These are phyloP conservation scores for Rhadina sibilatrix DNA, from an alignment of 2,113 vertebrate species.

Conservation along the genomic window DNA sequence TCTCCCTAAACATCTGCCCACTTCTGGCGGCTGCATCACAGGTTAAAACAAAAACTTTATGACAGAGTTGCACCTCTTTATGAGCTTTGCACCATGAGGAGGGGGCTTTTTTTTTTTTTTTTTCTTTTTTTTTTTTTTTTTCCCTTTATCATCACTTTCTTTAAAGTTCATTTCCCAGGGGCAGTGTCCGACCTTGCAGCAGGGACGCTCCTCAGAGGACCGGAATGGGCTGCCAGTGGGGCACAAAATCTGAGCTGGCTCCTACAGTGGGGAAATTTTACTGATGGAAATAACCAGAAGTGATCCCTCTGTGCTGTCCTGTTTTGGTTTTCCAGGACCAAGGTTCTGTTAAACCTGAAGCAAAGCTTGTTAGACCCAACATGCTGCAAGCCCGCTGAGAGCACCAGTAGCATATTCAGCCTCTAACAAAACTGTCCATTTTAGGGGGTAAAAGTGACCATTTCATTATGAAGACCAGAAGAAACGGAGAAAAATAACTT, in stretches of 20 bases:
- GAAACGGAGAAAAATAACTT: not conserved
- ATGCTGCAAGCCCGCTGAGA: rapidly evolving
- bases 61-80: not conserved
- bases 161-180: not conserved
- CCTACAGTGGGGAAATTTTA: not conserved
- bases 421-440: not conserved
- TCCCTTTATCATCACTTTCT: not conserved
- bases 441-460: not conserved
- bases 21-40: no score
- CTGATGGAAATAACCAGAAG: not conserved
- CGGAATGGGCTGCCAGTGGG: not conserved
- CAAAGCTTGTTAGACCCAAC: not conserved
- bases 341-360: not conserved
- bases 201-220: not conserved
- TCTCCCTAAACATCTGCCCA: not conserved
- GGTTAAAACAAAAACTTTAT: not conserved
- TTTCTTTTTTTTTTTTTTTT: not conserved
- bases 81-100: rapidly evolving
- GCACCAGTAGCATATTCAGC: rapidly evolving
- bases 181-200: not conserved
- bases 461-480: not conserved
- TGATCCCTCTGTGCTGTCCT: not conserved
- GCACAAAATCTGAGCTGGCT: not conserved
- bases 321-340: not conserved
- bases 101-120: rapidly evolving